These are phyloP conservation scores for Diabrotica undecimpunctata DNA, from an alignment of 1,140 invertebrate species.

Conservation along the genomic window DNA sequence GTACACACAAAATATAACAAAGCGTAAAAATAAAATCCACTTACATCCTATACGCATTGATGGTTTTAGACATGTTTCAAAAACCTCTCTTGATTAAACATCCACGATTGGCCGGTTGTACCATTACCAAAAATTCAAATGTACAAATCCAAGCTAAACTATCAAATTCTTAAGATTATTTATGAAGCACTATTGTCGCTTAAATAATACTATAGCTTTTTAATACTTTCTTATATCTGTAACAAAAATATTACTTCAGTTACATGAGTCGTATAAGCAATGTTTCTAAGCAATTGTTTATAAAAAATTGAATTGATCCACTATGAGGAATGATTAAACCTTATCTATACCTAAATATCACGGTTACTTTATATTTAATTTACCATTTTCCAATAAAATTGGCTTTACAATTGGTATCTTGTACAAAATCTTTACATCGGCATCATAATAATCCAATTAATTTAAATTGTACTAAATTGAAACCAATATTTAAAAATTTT, in stretches of 20 bases:
- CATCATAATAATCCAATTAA: too few relatives aligned
- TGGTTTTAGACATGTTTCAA: constrained; percentile 58
- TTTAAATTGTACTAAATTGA: too few relatives aligned
- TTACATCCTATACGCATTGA: constrained; percentile 65
- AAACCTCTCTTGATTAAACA: constrained; percentile 18
- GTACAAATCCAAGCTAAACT: constrained; percentile 2
- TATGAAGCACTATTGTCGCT: background rate
- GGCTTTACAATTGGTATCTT: too few relatives aligned
- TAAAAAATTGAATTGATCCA: too few relatives aligned
- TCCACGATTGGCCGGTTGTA: constrained; percentile 19
- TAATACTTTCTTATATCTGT: background rate
- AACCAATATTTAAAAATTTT: too few relatives aligned
- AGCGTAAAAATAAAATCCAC: constrained; percentile 42
- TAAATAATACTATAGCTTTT: background rate
- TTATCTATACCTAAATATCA: too few relatives aligned
- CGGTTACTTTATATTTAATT: too few relatives aligned
- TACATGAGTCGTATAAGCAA: background rate
- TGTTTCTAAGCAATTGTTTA: too few relatives aligned
- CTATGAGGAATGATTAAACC: too few relatives aligned
- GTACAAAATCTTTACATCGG: too few relatives aligned
- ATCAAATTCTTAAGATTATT: background rate
- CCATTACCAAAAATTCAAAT: constrained; percentile 22
- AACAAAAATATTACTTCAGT: background rate
- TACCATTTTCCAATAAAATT: too few relatives aligned
- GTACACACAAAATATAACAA: constrained; percentile 26